Evolutionary conservation across 2,797 vertebrate species (phyloP), one percentile per base, ranked within the genome.

Genomic region (Luscinia megarhynchos): DNA sequence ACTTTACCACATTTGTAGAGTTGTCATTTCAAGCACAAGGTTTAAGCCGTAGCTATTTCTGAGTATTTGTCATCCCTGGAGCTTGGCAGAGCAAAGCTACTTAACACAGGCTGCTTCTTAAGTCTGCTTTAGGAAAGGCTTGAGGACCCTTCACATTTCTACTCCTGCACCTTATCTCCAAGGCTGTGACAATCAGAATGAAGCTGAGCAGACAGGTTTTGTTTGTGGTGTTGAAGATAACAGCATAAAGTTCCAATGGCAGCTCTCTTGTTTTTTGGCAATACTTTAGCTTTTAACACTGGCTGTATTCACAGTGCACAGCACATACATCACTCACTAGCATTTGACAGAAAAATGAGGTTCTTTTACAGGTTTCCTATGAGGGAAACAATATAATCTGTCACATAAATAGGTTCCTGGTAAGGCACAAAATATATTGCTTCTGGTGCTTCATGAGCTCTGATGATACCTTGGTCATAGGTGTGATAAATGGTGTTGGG

Each of bases 1-100:
- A 81, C 77, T 95, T 94, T 51, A 82, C 54, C 61, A 76, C 53
- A 30, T 78, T 83, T 61, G 43, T 66, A 32, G 69, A 30, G 67
- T 57, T 95, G 90, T 93, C 83, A 81, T 87, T 94, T 95, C 55
- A 91, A 74, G 78, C 80, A 58, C 50, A 82, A 87, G 57, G 62
- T 30, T 94, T 97, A 90, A 95, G 78, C 51, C 63, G 66, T 36
- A 84, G 55, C 64, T 92, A 12, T 84, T 91, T 92, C 45, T 81
- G 61, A 77, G 78, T 75, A 67, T 91, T 87, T 92, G 87, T 92
- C 45, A 66, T 86, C 63, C 34, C 30, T 51, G 61, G 48, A 80
- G 55, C 68, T 87, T 84, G 59, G 50, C 43, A 87, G 81, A 76
- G 53, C 40, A 85, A 69, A 94, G 46, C 63, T 90, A 22, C 86